These are phyloP conservation scores for Chrysomela aeneicollis DNA, from an alignment of 2,888 invertebrate genomes.

Conservation along the genomic window DNA sequence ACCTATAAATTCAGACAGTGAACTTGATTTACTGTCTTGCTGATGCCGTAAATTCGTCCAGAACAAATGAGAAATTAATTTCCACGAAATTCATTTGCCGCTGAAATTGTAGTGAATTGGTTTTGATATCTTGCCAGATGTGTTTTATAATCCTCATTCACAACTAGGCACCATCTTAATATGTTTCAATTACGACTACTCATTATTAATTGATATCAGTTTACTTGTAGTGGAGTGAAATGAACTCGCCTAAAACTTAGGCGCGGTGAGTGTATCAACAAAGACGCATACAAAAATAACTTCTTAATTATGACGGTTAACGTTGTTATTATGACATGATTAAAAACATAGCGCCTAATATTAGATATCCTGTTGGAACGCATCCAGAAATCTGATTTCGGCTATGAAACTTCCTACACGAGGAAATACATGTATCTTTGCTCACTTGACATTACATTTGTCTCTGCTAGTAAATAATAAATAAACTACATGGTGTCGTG, in stretches of 20 bases:
- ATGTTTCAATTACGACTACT: neutral
- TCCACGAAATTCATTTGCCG: neutral
- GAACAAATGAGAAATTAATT: neutral
- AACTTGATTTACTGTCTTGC: neutral
- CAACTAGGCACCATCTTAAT: neutral
- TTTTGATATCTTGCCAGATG: neutral
- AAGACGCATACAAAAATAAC: constrained; percentile 42
- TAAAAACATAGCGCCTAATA: constrained; percentile 58
- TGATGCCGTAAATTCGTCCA: neutral
- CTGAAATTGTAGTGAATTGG: neutral
- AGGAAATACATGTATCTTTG: constrained; percentile 54
- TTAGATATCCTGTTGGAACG: constrained; percentile 61
- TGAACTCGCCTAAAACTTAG: neutral
- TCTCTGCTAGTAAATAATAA: constrained; percentile 40
- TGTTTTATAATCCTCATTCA: neutral
- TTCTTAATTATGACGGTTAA: constrained; percentile 45
- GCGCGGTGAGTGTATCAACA: constrained; percentile 29
- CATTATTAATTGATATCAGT: neutral
- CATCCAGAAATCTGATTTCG: constrained; percentile 55
- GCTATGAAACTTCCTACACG: constrained; percentile 55
- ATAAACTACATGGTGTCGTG: constrained; percentile 25
- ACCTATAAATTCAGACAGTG: neutral
- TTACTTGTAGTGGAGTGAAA: neutral
- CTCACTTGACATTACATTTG: constrained; percentile 45
- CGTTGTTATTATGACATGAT: constrained; percentile 54